Percentiles rank a stretch among this genome's conserved stretches.
Conservation (phyloP, 2,113 vertebrate species). For the Sturnus vulgaris region DNA sequence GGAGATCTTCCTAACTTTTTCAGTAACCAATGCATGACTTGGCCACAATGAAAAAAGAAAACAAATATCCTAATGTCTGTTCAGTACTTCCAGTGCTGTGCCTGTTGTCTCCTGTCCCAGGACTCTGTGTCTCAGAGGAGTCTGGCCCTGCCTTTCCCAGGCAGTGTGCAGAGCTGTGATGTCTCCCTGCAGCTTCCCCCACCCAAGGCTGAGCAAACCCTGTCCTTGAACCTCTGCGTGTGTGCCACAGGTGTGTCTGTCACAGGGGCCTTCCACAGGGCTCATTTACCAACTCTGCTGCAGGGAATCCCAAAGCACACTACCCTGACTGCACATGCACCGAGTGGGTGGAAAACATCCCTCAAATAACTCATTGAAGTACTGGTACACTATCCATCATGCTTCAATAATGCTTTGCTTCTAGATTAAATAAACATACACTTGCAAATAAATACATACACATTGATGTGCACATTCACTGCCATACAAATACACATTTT, state of each 20-base stretch:
- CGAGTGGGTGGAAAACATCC: background rate
- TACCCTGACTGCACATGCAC: background rate
- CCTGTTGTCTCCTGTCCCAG: background rate
- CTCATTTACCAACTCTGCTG: background rate
- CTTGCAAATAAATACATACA: background rate
- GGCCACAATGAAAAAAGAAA: background rate
- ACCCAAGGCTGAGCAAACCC: background rate
- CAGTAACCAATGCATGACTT: background rate
- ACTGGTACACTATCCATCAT: background rate
- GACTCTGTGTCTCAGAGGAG: background rate
- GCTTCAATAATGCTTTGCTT: background rate
- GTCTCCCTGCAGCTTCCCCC: background rate
- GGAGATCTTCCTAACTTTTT: background rate
- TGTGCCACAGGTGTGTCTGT: background rate
- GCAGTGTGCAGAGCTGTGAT: rapidly evolving
- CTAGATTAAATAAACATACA: background rate
- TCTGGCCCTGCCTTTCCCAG: background rate
- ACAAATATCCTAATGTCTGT: background rate
- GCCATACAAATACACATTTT: background rate
- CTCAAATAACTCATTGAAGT: background rate
- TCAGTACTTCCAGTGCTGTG: background rate
- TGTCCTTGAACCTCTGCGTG: rapidly evolving
- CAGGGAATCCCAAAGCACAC: background rate
- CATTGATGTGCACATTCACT: background rate
- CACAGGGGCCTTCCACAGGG: rapidly evolving